Conservation (phyloP, 2,888 invertebrate species). For the Adela reaumurella region DNA sequence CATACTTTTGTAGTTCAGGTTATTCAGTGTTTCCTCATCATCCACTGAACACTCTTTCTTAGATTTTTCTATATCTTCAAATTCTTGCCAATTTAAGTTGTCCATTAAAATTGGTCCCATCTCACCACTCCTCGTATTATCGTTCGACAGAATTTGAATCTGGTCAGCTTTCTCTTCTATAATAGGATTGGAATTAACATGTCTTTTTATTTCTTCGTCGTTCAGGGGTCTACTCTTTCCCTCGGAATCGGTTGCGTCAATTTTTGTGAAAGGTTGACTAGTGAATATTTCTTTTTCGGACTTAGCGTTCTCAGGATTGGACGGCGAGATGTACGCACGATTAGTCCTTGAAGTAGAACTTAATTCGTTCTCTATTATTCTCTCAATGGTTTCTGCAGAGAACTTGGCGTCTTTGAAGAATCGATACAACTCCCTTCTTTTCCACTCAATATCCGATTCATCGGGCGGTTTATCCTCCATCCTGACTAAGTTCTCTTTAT, state of each 20-base stretch:
- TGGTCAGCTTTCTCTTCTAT: constrained; percentile 39
- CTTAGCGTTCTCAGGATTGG: constrained; percentile 25
- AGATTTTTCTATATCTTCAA: constrained; percentile 24
- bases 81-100: constrained; percentile 27
- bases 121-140: constrained; percentile 18
- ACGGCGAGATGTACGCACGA: constrained; percentile 36
- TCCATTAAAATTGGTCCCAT: constrained; percentile 26
- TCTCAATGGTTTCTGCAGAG: constrained; percentile 28
- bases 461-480: too few relatives aligned
- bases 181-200: constrained; percentile 32
- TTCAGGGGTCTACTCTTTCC: constrained; percentile 30
- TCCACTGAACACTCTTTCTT: constrained; percentile 27
- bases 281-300: constrained; percentile 46
- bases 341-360: constrained; percentile 21
- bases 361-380: constrained; percentile 38
- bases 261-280: constrained; percentile 40
- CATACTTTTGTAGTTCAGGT: constrained; percentile 37
- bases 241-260: too few relatives aligned
- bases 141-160: constrained; percentile 32
- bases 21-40: constrained; percentile 23
- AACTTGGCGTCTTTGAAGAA: constrained; percentile 35
- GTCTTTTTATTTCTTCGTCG: constrained; percentile 27
- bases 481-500: too few relatives aligned
- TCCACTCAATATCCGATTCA: constrained; percentile 27
- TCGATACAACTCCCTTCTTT: constrained; percentile 26